A percentile compares a stretch with the other conserved stretches of the same genome.
phyloP scores from a whole-genome alignment of 2,797 vertebrate genomes.

The Notamacropus eugenii region DNA sequence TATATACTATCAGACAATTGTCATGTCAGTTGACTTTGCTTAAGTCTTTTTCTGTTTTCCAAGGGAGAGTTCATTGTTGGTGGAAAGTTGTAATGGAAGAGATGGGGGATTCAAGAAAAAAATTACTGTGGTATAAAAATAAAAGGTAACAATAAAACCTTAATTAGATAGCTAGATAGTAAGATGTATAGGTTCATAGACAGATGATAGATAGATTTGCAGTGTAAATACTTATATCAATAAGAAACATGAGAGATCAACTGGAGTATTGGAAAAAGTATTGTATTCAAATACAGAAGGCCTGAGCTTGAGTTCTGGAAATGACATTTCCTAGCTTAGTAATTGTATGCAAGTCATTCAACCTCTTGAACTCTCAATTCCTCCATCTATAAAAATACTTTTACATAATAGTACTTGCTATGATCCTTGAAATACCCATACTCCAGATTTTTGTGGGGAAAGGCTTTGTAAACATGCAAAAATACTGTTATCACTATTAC shows the following conservation, averaged over 20 bases:
- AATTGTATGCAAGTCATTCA: neutral
- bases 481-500: neutral
- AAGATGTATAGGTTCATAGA: neutral
- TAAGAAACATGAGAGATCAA: neutral
- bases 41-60: neutral
- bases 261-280: neutral
- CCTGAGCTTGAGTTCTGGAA: neutral
- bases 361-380: neutral
- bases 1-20: neutral
- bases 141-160: neutral
- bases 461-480: neutral
- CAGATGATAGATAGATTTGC: neutral
- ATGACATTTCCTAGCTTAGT: neutral
- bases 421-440: neutral
- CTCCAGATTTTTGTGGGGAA: neutral
- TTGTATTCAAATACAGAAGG: neutral
- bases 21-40: neutral
- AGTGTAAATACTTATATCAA: neutral
- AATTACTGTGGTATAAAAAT: neutral
- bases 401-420: neutral
- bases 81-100: neutral
- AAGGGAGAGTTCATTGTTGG: neutral
- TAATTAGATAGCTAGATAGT: neutral
- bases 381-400: neutral
- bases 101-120: neutral